Conservation (phyloP, 2,113 vertebrate genomes). For the Bucco capensis region DNA sequence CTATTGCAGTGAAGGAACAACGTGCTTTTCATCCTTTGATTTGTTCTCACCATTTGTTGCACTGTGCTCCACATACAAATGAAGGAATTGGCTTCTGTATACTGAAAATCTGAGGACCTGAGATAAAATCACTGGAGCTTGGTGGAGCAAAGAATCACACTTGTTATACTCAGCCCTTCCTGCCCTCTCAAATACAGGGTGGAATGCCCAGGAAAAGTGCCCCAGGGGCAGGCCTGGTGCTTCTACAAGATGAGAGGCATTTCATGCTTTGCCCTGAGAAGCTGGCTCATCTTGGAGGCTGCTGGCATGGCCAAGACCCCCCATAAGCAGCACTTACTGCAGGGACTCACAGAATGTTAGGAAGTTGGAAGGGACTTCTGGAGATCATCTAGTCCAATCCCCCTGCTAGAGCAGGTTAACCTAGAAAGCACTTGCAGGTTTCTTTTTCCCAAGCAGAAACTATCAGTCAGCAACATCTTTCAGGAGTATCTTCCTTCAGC, state of each 20-base stretch:
- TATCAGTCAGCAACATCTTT: not conserved
- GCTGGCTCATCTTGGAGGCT: not conserved
- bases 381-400: too few relatives aligned
- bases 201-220: not conserved
- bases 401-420: too few relatives aligned
- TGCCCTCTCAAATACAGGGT: not conserved
- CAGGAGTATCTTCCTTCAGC: not conserved
- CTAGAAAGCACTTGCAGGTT: not conserved
- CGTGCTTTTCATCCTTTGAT: not conserved
- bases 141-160: not conserved
- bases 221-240: not conserved
- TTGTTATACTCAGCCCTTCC: not conserved
- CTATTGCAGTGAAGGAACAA: not conserved
- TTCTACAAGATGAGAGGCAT: not conserved
- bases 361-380: too few relatives aligned
- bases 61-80: fast-evolving
- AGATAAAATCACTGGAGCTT: not conserved
- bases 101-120: not conserved
- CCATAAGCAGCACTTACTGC: not conserved
- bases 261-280: not conserved
- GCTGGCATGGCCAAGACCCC: not conserved
- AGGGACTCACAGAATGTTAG: too few relatives aligned
- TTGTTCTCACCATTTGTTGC: not conserved
- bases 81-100: not conserved
- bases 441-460: not conserved